These are phyloP conservation scores for cattle (Bos taurus) DNA, from an alignment of 2,113 vertebrate genomes.

Conservation along the genomic window DNA sequence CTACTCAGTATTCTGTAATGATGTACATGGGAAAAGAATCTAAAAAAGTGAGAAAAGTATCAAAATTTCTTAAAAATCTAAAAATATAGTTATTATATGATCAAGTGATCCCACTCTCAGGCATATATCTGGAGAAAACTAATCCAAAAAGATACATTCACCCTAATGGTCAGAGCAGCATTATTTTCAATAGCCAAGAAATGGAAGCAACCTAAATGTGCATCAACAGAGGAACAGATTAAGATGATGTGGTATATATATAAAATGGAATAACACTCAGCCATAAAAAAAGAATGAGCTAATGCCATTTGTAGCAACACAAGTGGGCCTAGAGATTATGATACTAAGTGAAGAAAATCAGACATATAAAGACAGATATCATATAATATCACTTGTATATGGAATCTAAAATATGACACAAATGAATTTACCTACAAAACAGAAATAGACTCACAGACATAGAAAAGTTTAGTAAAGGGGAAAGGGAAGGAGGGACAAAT, in stretches of 20 bases:
- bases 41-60: neutral
- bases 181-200: neutral
- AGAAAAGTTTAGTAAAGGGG: neutral
- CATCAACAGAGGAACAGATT: neutral
- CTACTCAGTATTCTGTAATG: neutral
- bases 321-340: neutral
- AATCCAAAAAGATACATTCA: neutral
- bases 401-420: neutral
- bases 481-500: neutral
- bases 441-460: neutral
- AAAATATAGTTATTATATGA: neutral
- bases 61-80: neutral
- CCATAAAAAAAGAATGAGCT: neutral
- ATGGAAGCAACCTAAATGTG: neutral
- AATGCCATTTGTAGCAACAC: neutral
- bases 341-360: neutral
- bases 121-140: neutral
- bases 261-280: neutral
- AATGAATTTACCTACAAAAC: neutral
- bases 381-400: neutral
- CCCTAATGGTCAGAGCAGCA: neutral
- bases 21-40: neutral
- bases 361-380: neutral
- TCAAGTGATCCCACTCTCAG: neutral
- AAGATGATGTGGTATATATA: neutral